Percentiles rank a stretch among this genome's conserved stretches.
Evolutionary conservation across 2,888 invertebrate genomes (phyloP).

Genomic region (Phortica okadai): DNA sequence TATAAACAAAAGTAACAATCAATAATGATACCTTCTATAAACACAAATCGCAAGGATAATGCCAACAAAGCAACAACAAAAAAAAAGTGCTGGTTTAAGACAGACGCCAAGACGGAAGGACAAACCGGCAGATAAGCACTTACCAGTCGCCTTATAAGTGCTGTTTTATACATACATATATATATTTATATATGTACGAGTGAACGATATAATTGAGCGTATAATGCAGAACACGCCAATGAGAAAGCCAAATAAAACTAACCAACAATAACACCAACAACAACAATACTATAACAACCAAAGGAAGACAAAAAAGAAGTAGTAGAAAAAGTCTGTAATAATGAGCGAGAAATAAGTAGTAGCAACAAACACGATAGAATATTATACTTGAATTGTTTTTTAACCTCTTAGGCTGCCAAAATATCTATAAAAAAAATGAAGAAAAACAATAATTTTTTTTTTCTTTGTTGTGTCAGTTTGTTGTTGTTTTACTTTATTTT

Average conservation of each 20-base stretch:
- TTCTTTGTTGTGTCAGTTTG: slow-evolving; percentile 20
- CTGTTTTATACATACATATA: too few relatives aligned
- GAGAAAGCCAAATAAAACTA: slow-evolving; percentile 20
- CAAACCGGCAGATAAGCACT: slow-evolving; percentile 8
- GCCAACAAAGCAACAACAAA: slow-evolving; percentile 3
- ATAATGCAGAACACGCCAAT: slow-evolving; percentile 25
- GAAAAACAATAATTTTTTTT: not conserved
- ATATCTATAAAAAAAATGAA: slow-evolving; percentile 2
- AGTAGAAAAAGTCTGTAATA: not conserved
- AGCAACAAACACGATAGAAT: slow-evolving; percentile 15
- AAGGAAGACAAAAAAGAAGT: not conserved
- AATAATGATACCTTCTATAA: slow-evolving; percentile 28
- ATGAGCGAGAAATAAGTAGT: slow-evolving; percentile 27
- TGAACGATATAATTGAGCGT: slow-evolving; percentile 25
- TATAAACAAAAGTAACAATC: slow-evolving; percentile 26
- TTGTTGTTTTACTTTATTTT: not conserved
- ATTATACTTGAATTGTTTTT: not conserved
- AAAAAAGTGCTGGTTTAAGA: not conserved
- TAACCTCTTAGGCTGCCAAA: slow-evolving; percentile 12
- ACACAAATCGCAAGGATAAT: slow-evolving; percentile 31
- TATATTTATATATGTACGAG: not conserved
- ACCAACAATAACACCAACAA: not conserved
- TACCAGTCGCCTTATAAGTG: not conserved
- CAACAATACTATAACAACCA: not conserved
- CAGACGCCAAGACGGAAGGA: not conserved